Evolutionary conservation across 2,888 invertebrate species (phyloP), one percentile per base, ranked within the genome.

Genomic region (Chironomus riparius): DNA sequence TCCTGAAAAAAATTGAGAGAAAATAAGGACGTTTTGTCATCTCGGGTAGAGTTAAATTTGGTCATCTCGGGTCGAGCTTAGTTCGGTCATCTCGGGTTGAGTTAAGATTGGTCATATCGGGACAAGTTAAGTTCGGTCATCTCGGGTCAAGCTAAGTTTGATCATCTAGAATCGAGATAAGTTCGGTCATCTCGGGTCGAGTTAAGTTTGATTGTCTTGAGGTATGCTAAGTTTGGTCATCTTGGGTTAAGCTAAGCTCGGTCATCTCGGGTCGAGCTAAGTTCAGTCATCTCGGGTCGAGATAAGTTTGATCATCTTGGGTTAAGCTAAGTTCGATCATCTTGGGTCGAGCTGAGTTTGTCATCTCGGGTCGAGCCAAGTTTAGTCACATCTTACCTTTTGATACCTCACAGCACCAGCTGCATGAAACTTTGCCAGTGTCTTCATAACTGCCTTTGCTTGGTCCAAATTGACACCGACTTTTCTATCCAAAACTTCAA

Each of bases 401-500:
- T 76, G 50, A 68, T 28, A 62, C 15, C 50, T 38, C 15, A 70
- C 18, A 6, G 68, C 72, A 13, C 68, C 13, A 12, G 77, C 48
- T n/a, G 77, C 73, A 50, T 77, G 77, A n/a, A 72, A 72, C 21
- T 77, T 47, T 2, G 73, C 77, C 0, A 77, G 50, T 21, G 74
- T 77, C 4, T 6, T 28, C 13, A 77, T n/a, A 3, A 77, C 18
- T 7, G 73, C 3, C 56, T 77, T 74, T 10, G 72, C 18, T 24
- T 72, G 72, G 24, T 65, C 18, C 5, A 50, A 6, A 56, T 68
- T 61, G 1, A 74, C 22, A 0, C 77, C 77, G 38, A 68, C 68
- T 69, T 71, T 77, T 7, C 77, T 47, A 47, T 77, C 50, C 15
- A 68, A 3, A 48, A 77, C 48, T 18, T 50, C 28, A 47, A 38